A percentile compares a stretch with the other conserved stretches of the same genome.
Evolutionary conservation across 2,888 invertebrate species (phyloP).

Genomic region (Lithophane ornitopus): DNA sequence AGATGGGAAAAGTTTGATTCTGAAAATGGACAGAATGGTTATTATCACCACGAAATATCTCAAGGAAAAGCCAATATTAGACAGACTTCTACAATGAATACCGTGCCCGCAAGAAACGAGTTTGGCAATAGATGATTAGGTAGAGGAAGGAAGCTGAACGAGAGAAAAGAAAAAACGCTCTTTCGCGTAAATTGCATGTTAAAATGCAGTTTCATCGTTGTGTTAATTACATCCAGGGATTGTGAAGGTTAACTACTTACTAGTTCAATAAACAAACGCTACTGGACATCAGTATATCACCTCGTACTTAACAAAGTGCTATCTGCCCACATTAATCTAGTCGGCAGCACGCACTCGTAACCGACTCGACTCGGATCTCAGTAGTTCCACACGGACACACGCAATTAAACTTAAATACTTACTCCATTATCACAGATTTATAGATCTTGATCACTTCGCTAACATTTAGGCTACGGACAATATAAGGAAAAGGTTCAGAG

Average conservation of each 20-base stretch:
- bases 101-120: background rate
- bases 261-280: background rate
- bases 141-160: too few species aligned
- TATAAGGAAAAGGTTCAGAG: background rate
- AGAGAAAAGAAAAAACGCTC: background rate
- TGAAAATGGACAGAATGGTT: background rate
- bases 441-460: slow-evolving; percentile 28
- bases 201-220: background rate
- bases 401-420: slow-evolving; percentile 52
- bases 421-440: slow-evolving; percentile 43
- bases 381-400: slow-evolving; percentile 12
- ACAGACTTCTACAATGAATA: background rate
- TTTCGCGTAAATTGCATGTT: background rate
- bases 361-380: slow-evolving; percentile 1
- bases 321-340: slow-evolving; percentile 52
- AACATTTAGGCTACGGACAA: background rate
- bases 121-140: too few species aligned
- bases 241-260: slow-evolving; percentile 23
- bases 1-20: background rate
- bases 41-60: background rate
- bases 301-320: slow-evolving; percentile 26
- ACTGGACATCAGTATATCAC: slow-evolving; percentile 18
- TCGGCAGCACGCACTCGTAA: slow-evolving; percentile 36
- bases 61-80: background rate
- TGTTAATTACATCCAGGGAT: slow-evolving; percentile 1